Base-by-base conservation (phyloP, 2,888 invertebrate species). In the Strigamia transsilvanica region DNA sequence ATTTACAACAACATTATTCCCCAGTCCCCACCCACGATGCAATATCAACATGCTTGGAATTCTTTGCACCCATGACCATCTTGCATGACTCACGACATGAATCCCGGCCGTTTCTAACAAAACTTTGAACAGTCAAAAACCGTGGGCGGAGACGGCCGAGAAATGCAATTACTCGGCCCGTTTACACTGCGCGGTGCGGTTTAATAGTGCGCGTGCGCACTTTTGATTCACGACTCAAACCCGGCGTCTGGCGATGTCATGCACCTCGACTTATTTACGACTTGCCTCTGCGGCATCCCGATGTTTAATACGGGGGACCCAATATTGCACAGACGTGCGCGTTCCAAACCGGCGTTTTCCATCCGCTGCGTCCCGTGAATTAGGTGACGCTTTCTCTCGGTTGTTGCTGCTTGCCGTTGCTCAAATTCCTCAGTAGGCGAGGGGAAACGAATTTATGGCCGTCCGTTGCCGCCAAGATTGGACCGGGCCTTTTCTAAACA, bases 261-360 rank as follows among this genome's bases (percentile, higher is more conserved):
- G 73, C 73, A 73, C 73, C 73, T 73, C 73, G 73, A 73, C 73
- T 73, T 73, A 73, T 73, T 73, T 73, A 73, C 73, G 73, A 73
- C 73, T 73, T 32, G 73, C 73, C 73, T 32, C 27, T 73, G 73
- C 73, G 73, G 73, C 73, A 73, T 73, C 73, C 73, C 73, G 73
- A 73, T 27, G 27, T 73, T 73, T 73, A 73, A 73, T 32, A 32
- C 73, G 32, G 73, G 73, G 23, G 73, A 32, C 7, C 73, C 73
- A 73, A 73, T 73, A 73, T 73, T 73, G 73, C 73, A 73, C 73
- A 73, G 73, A 73, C 73, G 73, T 73, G 73, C 73, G 73, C 73
- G 73, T 73, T 73, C 73, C 73, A 73, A 27, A n/a, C 73, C 32
- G n/a, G 73, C 13, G 15, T 12, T 73, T 73, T 32, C 73, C 32